Conservation (phyloP, 2,113 vertebrate genomes). For the Odocoileus virginianus region DNA sequence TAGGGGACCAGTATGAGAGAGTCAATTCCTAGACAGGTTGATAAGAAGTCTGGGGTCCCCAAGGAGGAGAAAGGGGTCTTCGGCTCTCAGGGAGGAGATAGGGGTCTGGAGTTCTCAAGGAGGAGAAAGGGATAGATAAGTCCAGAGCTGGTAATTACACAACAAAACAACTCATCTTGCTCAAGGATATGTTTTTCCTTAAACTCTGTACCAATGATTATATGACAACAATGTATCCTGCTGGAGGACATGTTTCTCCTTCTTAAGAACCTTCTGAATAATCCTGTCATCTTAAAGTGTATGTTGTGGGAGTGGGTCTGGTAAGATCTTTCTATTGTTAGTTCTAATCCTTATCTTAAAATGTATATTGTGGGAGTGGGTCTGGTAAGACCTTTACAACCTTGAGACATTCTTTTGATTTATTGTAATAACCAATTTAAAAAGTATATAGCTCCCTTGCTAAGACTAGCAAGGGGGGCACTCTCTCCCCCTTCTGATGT, state of each 20-base stretch:
- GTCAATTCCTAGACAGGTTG: not conserved
- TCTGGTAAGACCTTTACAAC: not conserved
- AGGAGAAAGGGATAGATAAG: not conserved
- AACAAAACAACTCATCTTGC: not conserved
- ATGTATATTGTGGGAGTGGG: not conserved
- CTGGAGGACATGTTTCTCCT: not conserved
- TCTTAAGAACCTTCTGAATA: not conserved
- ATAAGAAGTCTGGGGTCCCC: not conserved
- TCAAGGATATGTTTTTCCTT: not conserved
- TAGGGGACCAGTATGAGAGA: not conserved
- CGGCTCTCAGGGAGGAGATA: not conserved
- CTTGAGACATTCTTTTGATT: not conserved
- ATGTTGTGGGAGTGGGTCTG: not conserved
- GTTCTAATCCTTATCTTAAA: not conserved
- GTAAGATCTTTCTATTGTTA: not conserved
- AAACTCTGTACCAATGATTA: not conserved
- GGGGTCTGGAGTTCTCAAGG: not conserved
- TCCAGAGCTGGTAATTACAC: not conserved
- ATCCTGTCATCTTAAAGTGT: not conserved
- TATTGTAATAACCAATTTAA: not conserved
- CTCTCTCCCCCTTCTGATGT: not conserved
- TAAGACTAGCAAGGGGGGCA: not conserved
- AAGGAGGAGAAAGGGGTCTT: not conserved
- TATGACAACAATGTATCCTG: not conserved
- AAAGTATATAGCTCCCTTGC: not conserved